phyloP scores from a whole-genome alignment of 2,888 invertebrate genomes.

The Dione juno region DNA sequence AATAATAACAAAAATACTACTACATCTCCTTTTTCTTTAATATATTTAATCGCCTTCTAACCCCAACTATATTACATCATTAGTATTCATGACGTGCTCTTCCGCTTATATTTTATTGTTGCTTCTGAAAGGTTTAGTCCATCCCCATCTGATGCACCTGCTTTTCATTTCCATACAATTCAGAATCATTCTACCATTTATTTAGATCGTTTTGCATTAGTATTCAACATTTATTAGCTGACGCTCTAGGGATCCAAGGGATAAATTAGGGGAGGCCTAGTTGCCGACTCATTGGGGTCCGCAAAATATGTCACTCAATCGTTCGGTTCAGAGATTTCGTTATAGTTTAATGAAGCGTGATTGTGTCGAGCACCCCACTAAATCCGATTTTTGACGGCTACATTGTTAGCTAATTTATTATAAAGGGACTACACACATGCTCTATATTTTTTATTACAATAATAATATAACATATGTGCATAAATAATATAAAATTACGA shows the following conservation, averaged over 20 bases:
- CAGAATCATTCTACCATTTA: slow-evolving; percentile 72
- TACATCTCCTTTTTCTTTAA: background rate
- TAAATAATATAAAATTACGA: background rate
- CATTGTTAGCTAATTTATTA: slow-evolving; percentile 67
- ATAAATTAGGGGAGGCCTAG: slow-evolving; percentile 52
- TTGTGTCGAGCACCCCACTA: slow-evolving; percentile 71
- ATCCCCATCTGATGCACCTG: slow-evolving; percentile 69
- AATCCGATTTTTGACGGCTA: slow-evolving; percentile 68
- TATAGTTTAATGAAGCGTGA: slow-evolving; percentile 76
- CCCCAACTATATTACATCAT: slow-evolving; percentile 30
- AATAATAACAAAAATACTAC: background rate
- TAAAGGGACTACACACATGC: slow-evolving; percentile 50
- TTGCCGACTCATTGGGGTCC: slow-evolving; percentile 58
- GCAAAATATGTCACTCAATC: slow-evolving; percentile 62
- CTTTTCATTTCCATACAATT: slow-evolving; percentile 69
- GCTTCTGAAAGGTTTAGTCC: slow-evolving; percentile 57
- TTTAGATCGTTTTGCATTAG: slow-evolving; percentile 68
- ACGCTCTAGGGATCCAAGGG: slow-evolving; percentile 46
- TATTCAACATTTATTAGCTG: slow-evolving; percentile 65
- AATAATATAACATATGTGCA: background rate
- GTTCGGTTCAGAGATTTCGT: slow-evolving; percentile 58
- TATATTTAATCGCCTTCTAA: background rate
- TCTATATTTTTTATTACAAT: background rate
- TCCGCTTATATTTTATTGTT: slow-evolving; percentile 45
- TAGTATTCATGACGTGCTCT: slow-evolving; percentile 47